Evolutionary conservation across 2,888 invertebrate species (phyloP), one percentile per base, ranked within the genome.

Genomic region (Podotricha telesiphe): DNA sequence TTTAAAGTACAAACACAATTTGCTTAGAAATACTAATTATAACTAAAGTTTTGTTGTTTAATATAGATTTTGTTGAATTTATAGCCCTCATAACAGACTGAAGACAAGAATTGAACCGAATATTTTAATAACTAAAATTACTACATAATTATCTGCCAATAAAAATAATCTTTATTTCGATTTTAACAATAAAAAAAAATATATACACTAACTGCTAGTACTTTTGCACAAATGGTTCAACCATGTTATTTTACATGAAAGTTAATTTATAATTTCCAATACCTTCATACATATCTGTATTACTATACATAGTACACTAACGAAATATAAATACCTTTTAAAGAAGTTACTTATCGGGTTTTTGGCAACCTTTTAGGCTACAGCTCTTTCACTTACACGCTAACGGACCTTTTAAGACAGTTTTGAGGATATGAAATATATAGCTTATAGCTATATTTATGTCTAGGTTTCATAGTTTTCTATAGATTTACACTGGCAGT

Each of bases 371-470:
- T 59, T 66, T 67, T 40, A 59, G 51, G 40, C 48, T 42, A 63
- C 64, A 66, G 62, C 72, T 73, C 70, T 66, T 68, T 69, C 68
- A 68, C 70, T 72, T 63, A 47, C 64, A 56, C 72, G 67, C 53
- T 70, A 67, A 68, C 69, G 64, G 61, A 64, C 55, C 61, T 69
- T 69, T 71, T 59, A 71, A 64, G 50, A 64, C 45, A 67, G 51
- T 51, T 69, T 17, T 48, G 48, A 15, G 40, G 63, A 37, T 63
- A 34, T 50, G 48, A 59, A 50, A 65, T 50, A 45, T 50, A 64
- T 40, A 53, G 48, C 15, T 59, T 4, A 28, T 28, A 28, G 28
- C 28, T 28, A 28, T 6, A 65, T 67, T 53, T 22, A 22, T 15
- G 6, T 22, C 1, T 20, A 10, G 37, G 13, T 13, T 42, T 42